Evolutionary conservation across 2,113 vertebrate species (phyloP).

Genomic region (Cricetomys ansorgei): DNA sequence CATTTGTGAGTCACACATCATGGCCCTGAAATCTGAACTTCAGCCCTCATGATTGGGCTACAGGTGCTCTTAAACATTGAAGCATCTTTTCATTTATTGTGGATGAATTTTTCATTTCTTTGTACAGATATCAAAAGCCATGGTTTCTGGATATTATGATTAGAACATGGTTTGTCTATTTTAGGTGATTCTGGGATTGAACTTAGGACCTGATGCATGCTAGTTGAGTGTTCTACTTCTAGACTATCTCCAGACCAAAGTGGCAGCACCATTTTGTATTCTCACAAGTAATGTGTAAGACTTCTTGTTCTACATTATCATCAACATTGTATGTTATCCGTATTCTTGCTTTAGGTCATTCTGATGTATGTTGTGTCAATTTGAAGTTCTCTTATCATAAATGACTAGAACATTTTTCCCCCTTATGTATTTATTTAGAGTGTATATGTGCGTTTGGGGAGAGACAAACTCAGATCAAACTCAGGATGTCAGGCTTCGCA

Average conservation of each 20-base stretch:
- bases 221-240: not conserved
- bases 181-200: not conserved
- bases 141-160: not conserved
- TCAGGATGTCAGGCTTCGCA: not conserved
- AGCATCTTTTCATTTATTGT: not conserved
- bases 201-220: not conserved
- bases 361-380: not conserved
- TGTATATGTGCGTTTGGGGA: not conserved
- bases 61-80: not conserved
- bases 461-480: not conserved
- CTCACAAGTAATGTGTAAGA: not conserved
- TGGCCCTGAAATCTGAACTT: not conserved
- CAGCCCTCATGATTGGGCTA: not conserved
- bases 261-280: not conserved
- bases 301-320: not conserved
- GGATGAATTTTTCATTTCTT: not conserved
- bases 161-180: not conserved
- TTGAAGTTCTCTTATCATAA: not conserved
- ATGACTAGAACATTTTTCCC: not conserved
- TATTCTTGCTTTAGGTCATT: not conserved
- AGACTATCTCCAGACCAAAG: not conserved
- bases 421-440: not conserved
- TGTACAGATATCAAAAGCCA: not conserved
- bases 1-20: not conserved
- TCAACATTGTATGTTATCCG: not conserved